These are phyloP conservation scores for Vireo altiloquus DNA, from an alignment of 2,113 vertebrate species.

Conservation along the genomic window DNA sequence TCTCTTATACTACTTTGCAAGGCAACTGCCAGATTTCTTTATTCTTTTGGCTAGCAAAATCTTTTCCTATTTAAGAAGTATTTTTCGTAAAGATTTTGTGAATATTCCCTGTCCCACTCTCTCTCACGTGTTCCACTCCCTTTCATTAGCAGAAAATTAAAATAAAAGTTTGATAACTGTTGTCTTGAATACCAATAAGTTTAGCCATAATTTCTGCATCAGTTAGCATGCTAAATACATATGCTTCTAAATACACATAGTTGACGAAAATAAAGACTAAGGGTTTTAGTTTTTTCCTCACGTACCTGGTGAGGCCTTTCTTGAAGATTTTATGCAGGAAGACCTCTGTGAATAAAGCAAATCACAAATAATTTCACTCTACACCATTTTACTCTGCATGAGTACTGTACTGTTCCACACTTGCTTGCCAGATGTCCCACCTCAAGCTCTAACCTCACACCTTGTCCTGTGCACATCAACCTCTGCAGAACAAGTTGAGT, in stretches of 20 bases:
- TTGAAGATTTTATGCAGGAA: not conserved
- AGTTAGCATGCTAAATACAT: not conserved
- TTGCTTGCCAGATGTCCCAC: not conserved
- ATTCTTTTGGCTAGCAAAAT: not conserved
- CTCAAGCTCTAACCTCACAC: not conserved
- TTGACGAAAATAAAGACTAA: not conserved
- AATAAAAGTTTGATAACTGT: not conserved
- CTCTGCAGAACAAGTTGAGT: not conserved
- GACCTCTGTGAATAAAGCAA: not conserved
- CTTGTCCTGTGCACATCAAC: not conserved
- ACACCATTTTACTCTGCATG: not conserved
- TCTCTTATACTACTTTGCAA: not conserved
- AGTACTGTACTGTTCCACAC: not conserved
- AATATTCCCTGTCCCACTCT: not conserved
- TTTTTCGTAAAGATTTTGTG: not conserved
- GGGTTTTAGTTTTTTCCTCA: not conserved
- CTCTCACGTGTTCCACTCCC: not conserved
- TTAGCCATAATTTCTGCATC: not conserved
- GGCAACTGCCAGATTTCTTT: not conserved
- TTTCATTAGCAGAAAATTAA: not conserved
- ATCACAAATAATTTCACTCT: constrained; percentile 6
- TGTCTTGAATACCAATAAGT: not conserved
- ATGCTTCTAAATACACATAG: not conserved
- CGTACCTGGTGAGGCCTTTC: not conserved
- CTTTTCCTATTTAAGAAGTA: not conserved